Evolutionary conservation across 1,140 invertebrate genomes (phyloP), one percentile per base, ranked within the genome.

Genomic region (Drosophila truncata): DNA sequence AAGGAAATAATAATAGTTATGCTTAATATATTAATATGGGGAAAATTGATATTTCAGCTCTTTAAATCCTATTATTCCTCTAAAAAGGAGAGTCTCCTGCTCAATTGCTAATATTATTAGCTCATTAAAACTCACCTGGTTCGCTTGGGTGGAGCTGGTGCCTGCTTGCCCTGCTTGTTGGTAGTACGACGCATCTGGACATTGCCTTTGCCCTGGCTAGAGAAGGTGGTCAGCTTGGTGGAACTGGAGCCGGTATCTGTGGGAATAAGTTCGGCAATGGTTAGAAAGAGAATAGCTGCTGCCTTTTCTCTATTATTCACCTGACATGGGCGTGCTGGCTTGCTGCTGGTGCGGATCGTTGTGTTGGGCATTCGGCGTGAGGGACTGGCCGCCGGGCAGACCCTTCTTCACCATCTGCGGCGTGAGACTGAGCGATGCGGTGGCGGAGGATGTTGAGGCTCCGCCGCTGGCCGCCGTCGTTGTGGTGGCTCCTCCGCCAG

Each of bases 61-160:
- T 5, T 20, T 1, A 18, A 18, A 10, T 29, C 7, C 27, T 7
- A 29, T 29, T 29, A 29, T 8, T 29, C 27, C 27, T 29, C 7
- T 8, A 8, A 29, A 8, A 8, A 8, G 27, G 7, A 29, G 3
- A 29, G n/a, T n/a, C n/a, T n/a, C n/a, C n/a, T n/a, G n/a, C n/a
- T n/a, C n/a, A n/a, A 33, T 33, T 33, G 10, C 11, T 33, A 33
- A 3, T 33, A 33, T 33, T 33, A 11, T 33, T 11, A 6, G 10
- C 10, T 33, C 31, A 33, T 31, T 31, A 1, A 9, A 31, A n/a
- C n/a, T 42, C 94, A 98, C 96, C 97, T 98, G 46, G 98, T 99
- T 80, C 98, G 94, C 93, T 98, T 98, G 6, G 98, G 98, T 69
- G 98, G 98, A 5, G 97, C 97, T 27, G 98, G 98, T n/a, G 98